Evolutionary conservation across 2,113 vertebrate species (phyloP), one percentile per base, ranked within the genome.

Genomic region (Platycercus adscitus): DNA sequence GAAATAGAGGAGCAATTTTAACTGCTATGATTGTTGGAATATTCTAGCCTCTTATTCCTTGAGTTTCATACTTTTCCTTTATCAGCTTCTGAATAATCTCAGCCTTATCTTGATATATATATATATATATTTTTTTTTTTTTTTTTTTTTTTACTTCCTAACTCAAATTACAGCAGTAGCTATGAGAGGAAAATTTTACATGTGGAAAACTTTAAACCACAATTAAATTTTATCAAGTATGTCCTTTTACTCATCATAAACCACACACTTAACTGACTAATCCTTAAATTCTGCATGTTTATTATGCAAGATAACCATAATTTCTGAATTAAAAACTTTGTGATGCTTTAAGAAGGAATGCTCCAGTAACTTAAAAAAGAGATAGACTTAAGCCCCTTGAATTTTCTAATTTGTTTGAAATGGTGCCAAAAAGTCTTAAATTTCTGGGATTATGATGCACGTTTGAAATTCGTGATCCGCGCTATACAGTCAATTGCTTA

Each of bases 371-470:
- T 66, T 88, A 37, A 86, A 96, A 89, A 86, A 95, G 39, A 87
- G 9, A 17, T 71, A 93, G 17, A 35, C 25, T 80, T 86, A 53
- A 89, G 10, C 13, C n/a, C 18, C 41, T 26, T 24, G 49, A 88
- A 81, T 93, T 90, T 18, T 94, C 33, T 52, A 71, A 28, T 70
- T 91, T 81, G n/a, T 91, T 76, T 86, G 46, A 95, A 66, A 52
- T 53, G 0, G 9, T 93, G 58, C 15, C 81, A 97, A 73, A 56
- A 94, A 50, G 63, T 17, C 91, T 69, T 56, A 69, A 28, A 91
- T 95, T 94, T 95, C 78, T 93, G 43, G 44, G 63, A 50, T 61
- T 7, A 7, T 13, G 23, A 88, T 71, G 31, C 52, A 94, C 46
- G 53, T 92, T 88, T 90, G 78, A 85, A 39, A n/a, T 28, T 91